These are phyloP conservation scores for Macrotus californicus DNA, from an alignment of 2,113 vertebrate species.

Conservation along the genomic window DNA sequence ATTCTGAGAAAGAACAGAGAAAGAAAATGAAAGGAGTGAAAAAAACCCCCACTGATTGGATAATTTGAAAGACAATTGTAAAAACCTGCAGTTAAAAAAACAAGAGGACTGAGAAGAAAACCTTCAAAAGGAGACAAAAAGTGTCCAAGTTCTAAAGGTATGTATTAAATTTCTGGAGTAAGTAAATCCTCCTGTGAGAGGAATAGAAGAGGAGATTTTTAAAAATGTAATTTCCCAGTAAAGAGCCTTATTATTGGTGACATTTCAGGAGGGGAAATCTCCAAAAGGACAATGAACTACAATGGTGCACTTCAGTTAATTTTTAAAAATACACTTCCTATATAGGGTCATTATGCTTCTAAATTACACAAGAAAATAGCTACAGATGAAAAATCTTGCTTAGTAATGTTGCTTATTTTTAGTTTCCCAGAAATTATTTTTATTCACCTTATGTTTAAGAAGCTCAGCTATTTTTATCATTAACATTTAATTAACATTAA, in stretches of 20 bases:
- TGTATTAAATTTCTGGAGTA: background rate
- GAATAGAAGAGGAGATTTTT: background rate
- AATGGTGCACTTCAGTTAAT: background rate
- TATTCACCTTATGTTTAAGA: slow-evolving; percentile 8
- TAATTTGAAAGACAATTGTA: slow-evolving; percentile 26
- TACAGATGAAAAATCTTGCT: background rate
- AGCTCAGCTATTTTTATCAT: slow-evolving; percentile 7
- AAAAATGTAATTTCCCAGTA: background rate
- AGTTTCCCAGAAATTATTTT: slow-evolving; percentile 7
- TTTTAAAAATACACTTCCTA: background rate
- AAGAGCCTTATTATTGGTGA: background rate
- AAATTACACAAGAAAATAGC: background rate
- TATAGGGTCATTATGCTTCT: background rate
- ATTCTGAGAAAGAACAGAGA: background rate
- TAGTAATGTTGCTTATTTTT: background rate
- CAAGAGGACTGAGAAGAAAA: background rate
- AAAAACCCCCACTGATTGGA: background rate
- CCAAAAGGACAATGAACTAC: background rate
- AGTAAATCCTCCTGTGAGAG: background rate
- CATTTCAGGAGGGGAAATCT: background rate
- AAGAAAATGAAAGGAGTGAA: background rate
- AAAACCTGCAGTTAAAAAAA: slow-evolving; percentile 53
- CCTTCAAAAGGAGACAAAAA: background rate
- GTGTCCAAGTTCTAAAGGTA: background rate
- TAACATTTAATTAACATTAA: background rate